Conservation (phyloP, 2,888 invertebrate species). For the Esperia sulphurella region DNA sequence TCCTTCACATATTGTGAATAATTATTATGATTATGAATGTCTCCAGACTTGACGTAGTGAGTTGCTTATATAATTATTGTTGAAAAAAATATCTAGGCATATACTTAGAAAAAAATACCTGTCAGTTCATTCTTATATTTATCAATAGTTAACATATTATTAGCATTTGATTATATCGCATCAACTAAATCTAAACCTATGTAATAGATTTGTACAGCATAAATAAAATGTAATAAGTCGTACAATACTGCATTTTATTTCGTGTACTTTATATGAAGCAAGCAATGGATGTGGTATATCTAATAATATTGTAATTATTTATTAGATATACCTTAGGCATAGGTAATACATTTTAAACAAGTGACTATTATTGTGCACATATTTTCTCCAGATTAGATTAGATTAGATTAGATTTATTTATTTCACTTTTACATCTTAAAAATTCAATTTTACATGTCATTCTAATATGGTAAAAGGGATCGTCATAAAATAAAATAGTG, state of each 20-base stretch:
- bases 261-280: background rate
- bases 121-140: slow-evolving; percentile 12
- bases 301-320: too few species aligned
- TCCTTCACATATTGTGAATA: slow-evolving; percentile 1
- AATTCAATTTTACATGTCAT: too few species aligned
- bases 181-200: slow-evolving; percentile 11
- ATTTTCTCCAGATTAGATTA: too few species aligned
- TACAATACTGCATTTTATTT: slow-evolving; percentile 1
- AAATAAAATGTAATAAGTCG: slow-evolving; percentile 14
- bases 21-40: background rate
- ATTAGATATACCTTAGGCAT: too few species aligned
- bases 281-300: too few species aligned
- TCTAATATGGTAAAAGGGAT: too few species aligned
- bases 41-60: background rate
- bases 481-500: too few species aligned
- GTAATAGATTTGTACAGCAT: slow-evolving; percentile 21
- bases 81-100: background rate
- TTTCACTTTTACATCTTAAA: too few species aligned
- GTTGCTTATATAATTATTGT: slow-evolving; percentile 9
- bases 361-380: too few species aligned
- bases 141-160: slow-evolving; percentile 12
- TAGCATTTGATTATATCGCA: slow-evolving; percentile 16
- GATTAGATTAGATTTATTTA: too few species aligned
- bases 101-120: slow-evolving; percentile 10
- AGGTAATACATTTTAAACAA: too few species aligned